Base-by-base conservation (phyloP, 1,140 invertebrate genomes). In the Drosophila hydei region DNA sequence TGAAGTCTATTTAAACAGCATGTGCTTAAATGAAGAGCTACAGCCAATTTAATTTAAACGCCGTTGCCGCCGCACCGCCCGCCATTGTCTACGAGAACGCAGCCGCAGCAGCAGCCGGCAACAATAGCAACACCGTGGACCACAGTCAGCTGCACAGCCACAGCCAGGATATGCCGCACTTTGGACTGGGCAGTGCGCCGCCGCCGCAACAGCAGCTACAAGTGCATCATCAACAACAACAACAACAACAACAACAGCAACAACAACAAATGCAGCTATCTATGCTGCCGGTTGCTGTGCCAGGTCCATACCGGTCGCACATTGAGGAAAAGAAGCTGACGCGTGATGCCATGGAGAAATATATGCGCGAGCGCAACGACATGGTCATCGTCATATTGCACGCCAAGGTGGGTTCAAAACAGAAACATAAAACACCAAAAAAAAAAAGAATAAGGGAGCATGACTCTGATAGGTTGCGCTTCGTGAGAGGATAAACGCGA, bases 351-450 rank as follows among this genome's bases (percentile, higher is more conserved):
- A 99, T 99, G 98, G 96, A 98, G 91, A 95, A 97, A 42, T 99
- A 99, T 92, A 94, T 99, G 55, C 94, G 97, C 25, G 97, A 99
- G 79, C 94, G 97, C 77, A 97, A 96, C 73, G 98, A 99, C 91
- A 98, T 99, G 96, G 95, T 98, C 3, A 95, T 99, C 18, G 97
- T 99, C 4, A 99, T 99, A 63, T 93, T 99, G 50, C 99, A 99
- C 93, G 99, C 99, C 5, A 99, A 99, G 94, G 91, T 92, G 64
- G 52, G 85, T 68, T 52, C 1, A 14, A n/a, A 9, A 16, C n/a
- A 50, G 25, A 16, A 18, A 16, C 3, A 18, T 1, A 36, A 12
- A 33, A n/a, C n/a, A n/a, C n/a, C 19, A 23, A 12, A 50, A 16
- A 8, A 3, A 48, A 19, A 23, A 38, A 12, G 1, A 19, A 45